These are phyloP conservation scores for Hemibagrus guttatus DNA, from an alignment of 2,797 vertebrate species.

Conservation along the genomic window DNA sequence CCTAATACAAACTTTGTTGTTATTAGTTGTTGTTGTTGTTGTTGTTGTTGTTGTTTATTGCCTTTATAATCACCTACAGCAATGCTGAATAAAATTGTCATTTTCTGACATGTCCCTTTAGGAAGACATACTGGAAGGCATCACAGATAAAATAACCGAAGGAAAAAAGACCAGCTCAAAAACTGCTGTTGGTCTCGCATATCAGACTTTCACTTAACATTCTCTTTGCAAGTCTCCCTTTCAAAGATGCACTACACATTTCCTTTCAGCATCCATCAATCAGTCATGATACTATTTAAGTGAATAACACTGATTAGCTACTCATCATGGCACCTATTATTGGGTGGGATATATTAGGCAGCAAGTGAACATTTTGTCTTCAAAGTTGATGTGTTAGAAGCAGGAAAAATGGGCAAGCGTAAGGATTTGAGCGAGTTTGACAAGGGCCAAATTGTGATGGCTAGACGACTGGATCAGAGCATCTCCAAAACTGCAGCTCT, in stretches of 20 bases:
- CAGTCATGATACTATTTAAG: background rate
- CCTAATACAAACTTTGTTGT: background rate
- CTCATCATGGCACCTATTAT: too few relatives aligned
- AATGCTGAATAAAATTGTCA: background rate
- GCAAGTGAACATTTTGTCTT: too few relatives aligned
- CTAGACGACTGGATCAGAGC: too few relatives aligned
- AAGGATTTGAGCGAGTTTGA: too few relatives aligned
- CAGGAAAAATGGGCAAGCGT: too few relatives aligned
- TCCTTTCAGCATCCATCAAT: background rate
- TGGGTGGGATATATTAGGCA: too few relatives aligned
- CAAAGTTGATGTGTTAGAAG: too few relatives aligned
- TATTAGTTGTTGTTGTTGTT: background rate
- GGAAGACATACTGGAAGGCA: background rate
- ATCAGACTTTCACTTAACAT: background rate
- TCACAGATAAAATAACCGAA: background rate
- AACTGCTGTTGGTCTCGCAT: background rate
- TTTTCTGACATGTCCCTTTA: background rate
- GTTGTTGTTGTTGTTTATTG: background rate
- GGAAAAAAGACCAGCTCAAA: background rate
- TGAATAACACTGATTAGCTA: too few relatives aligned
- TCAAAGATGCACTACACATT: background rate
- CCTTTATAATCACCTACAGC: background rate
- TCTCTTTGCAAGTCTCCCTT: background rate
- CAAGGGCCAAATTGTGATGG: too few relatives aligned
- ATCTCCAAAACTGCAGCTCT: too few relatives aligned